These are phyloP conservation scores for Leucoma salicis DNA, from an alignment of 2,888 invertebrate species.

Conservation along the genomic window DNA sequence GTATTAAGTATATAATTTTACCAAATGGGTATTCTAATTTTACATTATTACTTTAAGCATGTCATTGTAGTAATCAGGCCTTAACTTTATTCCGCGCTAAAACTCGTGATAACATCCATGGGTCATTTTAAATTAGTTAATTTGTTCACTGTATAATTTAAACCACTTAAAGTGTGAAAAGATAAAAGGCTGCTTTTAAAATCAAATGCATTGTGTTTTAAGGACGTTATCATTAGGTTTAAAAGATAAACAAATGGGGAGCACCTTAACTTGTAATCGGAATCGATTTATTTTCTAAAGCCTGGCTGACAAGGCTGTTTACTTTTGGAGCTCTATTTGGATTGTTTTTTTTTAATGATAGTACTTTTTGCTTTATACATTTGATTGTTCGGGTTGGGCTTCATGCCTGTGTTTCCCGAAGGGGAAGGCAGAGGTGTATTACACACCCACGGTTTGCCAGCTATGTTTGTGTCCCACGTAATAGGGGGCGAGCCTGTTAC, in stretches of 20 bases:
- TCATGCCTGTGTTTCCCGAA: no score
- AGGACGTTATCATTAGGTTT: slow-evolving; percentile 30
- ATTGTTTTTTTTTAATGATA: slow-evolving; percentile 1
- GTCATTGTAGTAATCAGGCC: no score
- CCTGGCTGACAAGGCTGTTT: not conserved
- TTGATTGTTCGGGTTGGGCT: not conserved
- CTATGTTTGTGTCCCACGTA: no score
- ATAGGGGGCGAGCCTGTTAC: no score
- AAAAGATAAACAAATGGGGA: slow-evolving; percentile 33
- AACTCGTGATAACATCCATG: no score
- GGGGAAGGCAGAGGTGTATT: no score
- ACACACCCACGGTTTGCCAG: no score
- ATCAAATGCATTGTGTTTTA: slow-evolving; percentile 54
- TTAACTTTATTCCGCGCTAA: no score
- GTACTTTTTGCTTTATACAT: not conserved
- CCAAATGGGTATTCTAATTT: no score
- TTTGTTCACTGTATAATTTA: slow-evolving; percentile 49
- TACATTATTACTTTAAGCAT: no score
- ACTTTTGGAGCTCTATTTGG: slow-evolving; percentile 1
- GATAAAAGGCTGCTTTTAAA: slow-evolving; percentile 53
- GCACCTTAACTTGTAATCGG: slow-evolving; percentile 40
- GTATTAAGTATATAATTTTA: no score
- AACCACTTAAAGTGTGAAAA: slow-evolving; percentile 7
- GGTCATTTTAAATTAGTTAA: slow-evolving; percentile 25
- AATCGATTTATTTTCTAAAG: slow-evolving; percentile 34